Evolutionary conservation across 1,140 invertebrate species (phyloP).

Genomic region (Drosophila repleta): DNA sequence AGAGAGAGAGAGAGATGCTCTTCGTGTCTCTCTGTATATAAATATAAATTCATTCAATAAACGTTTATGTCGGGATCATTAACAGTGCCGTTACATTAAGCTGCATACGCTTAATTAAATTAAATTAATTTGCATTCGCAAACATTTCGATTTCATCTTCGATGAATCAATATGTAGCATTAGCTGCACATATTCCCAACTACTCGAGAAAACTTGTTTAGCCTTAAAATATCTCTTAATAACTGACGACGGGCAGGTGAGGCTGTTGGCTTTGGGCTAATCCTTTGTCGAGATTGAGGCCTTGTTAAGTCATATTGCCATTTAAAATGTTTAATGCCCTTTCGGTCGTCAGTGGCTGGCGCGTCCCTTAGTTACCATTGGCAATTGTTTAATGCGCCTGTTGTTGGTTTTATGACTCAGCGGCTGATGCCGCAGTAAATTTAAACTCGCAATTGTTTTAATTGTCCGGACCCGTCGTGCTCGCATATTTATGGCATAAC

Average conservation of each 20-base stretch:
- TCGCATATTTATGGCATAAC: conserved; percentile 80
- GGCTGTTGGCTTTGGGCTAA: conserved; percentile 9
- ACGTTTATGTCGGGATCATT: conserved; percentile 54
- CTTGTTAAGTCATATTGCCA: conserved; percentile 22
- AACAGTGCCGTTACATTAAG: conserved; percentile 51
- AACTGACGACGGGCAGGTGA: background rate
- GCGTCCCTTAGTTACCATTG: conserved; percentile 17
- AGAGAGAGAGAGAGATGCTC: background rate
- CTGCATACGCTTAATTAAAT: conserved; percentile 44
- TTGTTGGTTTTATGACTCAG: conserved; percentile 77
- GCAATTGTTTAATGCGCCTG: conserved; percentile 57
- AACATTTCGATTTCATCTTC: conserved; percentile 26
- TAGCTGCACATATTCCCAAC: background rate
- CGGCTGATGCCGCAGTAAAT: conserved; percentile 75
- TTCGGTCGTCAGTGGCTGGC: background rate
- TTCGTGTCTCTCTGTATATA: conserved; percentile 17
- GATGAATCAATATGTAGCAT: conserved; percentile 11
- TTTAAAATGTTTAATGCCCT: conserved; percentile 36
- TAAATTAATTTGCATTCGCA: conserved; percentile 42
- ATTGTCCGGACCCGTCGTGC: conserved; percentile 71
- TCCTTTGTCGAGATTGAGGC: conserved; percentile 5
- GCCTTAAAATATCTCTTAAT: background rate
- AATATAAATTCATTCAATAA: conserved; percentile 54
- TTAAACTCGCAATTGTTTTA: conserved; percentile 80
- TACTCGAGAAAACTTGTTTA: background rate